Percentiles rank a stretch among this genome's conserved stretches.
Evolutionary conservation across 2,797 vertebrate genomes (phyloP).

Genomic region (Coregonus sp.): DNA sequence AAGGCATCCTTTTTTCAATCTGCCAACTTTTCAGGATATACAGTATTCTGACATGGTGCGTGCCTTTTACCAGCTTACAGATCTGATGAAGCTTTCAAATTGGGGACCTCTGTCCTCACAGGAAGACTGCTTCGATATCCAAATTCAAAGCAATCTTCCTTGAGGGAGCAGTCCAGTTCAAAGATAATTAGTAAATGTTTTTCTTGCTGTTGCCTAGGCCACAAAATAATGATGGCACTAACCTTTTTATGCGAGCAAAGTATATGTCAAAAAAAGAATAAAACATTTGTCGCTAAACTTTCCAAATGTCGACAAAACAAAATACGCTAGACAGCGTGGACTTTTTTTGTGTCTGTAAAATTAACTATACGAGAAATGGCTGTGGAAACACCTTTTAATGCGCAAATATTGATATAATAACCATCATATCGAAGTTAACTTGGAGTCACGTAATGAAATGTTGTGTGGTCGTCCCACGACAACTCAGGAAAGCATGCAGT

Average conservation of each 20-base stretch:
- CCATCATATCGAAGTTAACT: too few species aligned
- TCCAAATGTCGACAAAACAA: too few species aligned
- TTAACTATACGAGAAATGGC: too few species aligned
- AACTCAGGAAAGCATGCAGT: too few species aligned
- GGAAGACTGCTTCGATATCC: slow-evolving; percentile 39
- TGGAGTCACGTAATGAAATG: too few species aligned
- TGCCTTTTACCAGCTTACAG: slow-evolving; percentile 16
- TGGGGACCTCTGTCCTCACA: slow-evolving; percentile 31
- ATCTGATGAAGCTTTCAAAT: slow-evolving; percentile 22
- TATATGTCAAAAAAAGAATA: too few species aligned
- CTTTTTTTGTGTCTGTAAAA: too few species aligned
- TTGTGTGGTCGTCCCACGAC: too few species aligned
- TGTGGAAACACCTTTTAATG: too few species aligned
- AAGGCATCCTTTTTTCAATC: slow-evolving; percentile 15
- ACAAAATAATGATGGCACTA: slow-evolving; percentile 22
- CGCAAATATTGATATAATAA: too few species aligned
- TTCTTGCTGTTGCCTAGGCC: background rate
- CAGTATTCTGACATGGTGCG: slow-evolving; percentile 6
- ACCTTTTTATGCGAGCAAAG: slow-evolving; percentile 38
- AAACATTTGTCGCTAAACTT: too few species aligned
- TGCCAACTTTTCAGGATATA: slow-evolving; percentile 14
- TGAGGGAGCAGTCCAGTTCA: slow-evolving; percentile 13
- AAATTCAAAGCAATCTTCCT: slow-evolving; percentile 31
- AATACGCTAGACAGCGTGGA: too few species aligned
- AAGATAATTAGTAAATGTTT: slow-evolving; percentile 17